phyloP scores from a whole-genome alignment of 2,888 invertebrate species.

The Agonopterix subpropinquella region DNA sequence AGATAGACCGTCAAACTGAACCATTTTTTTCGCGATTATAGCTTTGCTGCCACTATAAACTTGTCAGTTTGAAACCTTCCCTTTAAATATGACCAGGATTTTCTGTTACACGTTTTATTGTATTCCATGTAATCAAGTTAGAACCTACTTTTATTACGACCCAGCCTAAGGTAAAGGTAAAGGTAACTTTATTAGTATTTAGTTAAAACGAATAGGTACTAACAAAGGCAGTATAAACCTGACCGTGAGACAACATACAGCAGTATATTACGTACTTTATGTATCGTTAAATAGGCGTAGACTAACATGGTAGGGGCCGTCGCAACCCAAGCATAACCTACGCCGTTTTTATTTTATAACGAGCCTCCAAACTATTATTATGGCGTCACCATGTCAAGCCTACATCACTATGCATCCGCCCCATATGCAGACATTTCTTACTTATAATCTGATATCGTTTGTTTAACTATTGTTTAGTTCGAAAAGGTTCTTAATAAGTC shows the following conservation, averaged over 20 bases:
- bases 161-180: too few relatives aligned
- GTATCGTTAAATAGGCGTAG: slow-evolving; percentile 53
- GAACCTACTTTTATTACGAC: too few relatives aligned
- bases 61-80: too few relatives aligned
- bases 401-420: slow-evolving; percentile 67
- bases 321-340: slow-evolving; percentile 60
- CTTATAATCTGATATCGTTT: slow-evolving; percentile 55
- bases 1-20: too few relatives aligned
- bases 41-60: too few relatives aligned
- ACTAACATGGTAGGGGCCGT: slow-evolving; percentile 41
- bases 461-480: slow-evolving; percentile 29
- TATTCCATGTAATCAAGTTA: too few relatives aligned
- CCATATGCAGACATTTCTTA: slow-evolving; percentile 46
- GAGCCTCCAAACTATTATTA: slow-evolving; percentile 66
- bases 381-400: slow-evolving; percentile 67
- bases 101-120: too few relatives aligned
- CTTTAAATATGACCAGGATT: too few relatives aligned
- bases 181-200: neutral
- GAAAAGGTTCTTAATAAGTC: slow-evolving; percentile 33
- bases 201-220: neutral
- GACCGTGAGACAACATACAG: slow-evolving; percentile 31
- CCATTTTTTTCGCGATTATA: too few relatives aligned
- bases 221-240: slow-evolving; percentile 15
- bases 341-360: slow-evolving; percentile 66
- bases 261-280: slow-evolving; percentile 26